A percentile compares a stretch with the other conserved stretches of the same genome.
Evolutionary conservation across 1,140 invertebrate species (phyloP).

Genomic region (Drosophila parvula): DNA sequence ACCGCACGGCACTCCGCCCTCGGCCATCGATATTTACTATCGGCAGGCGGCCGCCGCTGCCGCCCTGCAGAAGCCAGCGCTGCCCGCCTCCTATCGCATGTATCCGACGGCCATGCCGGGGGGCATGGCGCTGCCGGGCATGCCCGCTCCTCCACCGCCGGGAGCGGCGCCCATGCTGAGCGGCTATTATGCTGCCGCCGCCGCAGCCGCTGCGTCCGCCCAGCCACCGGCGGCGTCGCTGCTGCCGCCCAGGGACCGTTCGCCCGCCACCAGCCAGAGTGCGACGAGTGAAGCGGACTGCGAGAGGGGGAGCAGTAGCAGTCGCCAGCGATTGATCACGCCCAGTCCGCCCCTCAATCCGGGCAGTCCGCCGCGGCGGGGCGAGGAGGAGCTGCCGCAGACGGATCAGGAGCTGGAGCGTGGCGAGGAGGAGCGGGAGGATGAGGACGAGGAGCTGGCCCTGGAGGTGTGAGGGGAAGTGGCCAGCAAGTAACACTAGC

Average conservation of each 20-base stretch:
- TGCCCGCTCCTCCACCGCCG: constrained; percentile 64
- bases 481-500: constrained; percentile 3
- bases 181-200: constrained; percentile 73
- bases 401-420: constrained; percentile 11
- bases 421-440: constrained; percentile 23
- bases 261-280: constrained; percentile 68
- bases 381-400: constrained; percentile 30
- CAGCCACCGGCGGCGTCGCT: constrained; percentile 17
- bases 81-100: constrained; percentile 89
- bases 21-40: constrained; percentile 91
- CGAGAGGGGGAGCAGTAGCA: constrained; percentile 62
- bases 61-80: constrained; percentile 91
- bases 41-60: constrained; percentile 88
- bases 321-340: constrained; percentile 60
- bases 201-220: constrained; percentile 35
- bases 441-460: constrained; percentile 74
- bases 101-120: constrained; percentile 73
- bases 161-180: constrained; percentile 65
- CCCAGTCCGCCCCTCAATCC: constrained; percentile 82
- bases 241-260: constrained; percentile 45
- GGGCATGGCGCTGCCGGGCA: constrained; percentile 63
- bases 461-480: constrained; percentile 67
- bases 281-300: constrained; percentile 67
- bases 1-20: constrained; percentile 85
- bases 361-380: constrained; percentile 74